A percentile compares a stretch with the other conserved stretches of the same genome.
These are phyloP conservation scores for Apamea monoglypha DNA, from an alignment of 2,888 invertebrate species.

Conservation along the genomic window DNA sequence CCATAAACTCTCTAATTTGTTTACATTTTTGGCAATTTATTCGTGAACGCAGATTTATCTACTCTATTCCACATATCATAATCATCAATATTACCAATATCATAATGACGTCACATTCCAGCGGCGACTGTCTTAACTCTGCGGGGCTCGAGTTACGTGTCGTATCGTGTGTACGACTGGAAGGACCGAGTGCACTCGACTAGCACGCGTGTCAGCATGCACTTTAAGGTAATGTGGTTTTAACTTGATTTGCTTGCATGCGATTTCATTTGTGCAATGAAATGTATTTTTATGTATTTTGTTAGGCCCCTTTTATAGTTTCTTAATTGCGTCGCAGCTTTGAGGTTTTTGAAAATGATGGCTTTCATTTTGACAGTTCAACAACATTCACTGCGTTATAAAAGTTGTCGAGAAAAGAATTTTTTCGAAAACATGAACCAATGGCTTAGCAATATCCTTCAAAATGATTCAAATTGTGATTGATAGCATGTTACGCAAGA, in stretches of 20 bases:
- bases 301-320: not conserved
- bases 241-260: constrained; percentile 48
- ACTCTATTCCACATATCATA: constrained; percentile 69
- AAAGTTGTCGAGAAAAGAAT: too few relatives aligned
- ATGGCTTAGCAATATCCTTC: too few relatives aligned
- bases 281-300: constrained; percentile 15
- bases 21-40: too few relatives aligned
- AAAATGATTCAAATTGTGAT: too few relatives aligned
- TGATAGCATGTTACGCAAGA: not conserved
- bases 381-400: too few relatives aligned
- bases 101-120: constrained; percentile 78
- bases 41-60: too few relatives aligned
- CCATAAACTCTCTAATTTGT: too few relatives aligned
- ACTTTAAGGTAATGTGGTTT: constrained; percentile 93
- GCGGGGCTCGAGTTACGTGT: constrained; percentile 97
- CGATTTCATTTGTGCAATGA: constrained; percentile 28
- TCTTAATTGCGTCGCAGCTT: too few relatives aligned
- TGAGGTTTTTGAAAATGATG: not conserved
- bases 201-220: constrained; percentile 95
- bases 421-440: too few relatives aligned
- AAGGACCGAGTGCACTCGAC: constrained; percentile 97
- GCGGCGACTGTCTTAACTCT: constrained; percentile 97
- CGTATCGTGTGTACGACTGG: constrained; percentile 98
- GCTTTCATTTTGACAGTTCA: too few relatives aligned
- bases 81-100: constrained; percentile 9